A percentile compares a stretch with the other conserved stretches of the same genome.
Conservation (phyloP, 2,113 vertebrate genomes). For the Mungos mungo region DNA sequence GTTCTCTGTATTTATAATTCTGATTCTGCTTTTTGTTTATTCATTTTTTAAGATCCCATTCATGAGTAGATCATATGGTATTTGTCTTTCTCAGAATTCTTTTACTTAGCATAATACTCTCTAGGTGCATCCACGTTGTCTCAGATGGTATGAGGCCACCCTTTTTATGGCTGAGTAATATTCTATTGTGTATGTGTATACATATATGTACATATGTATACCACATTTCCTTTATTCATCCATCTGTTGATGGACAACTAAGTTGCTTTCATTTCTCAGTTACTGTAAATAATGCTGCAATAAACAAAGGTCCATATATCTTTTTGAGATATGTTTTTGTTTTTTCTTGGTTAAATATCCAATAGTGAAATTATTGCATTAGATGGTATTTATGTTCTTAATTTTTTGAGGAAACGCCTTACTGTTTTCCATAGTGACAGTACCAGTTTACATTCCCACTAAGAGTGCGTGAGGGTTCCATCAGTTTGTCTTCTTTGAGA, state of each 20-base stretch:
- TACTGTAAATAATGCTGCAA: not conserved
- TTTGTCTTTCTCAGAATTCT: not conserved
- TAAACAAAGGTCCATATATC: not conserved
- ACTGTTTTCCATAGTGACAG: not conserved
- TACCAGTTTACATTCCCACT: not conserved
- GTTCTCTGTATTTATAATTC: not conserved
- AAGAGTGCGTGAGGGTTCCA: not conserved
- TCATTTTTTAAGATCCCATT: not conserved
- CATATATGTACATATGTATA: no score
- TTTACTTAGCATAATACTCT: not conserved
- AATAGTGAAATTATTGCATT: not conserved
- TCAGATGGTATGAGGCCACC: not conserved
- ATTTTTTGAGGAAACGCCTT: not conserved
- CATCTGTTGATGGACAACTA: not conserved
- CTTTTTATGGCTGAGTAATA: not conserved
- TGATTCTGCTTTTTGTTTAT: not conserved
- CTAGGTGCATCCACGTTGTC: not conserved
- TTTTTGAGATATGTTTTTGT: not conserved
- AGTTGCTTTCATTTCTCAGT: not conserved
- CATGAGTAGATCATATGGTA: not conserved
- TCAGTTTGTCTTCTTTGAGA: not conserved
- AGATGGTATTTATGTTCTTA: not conserved
- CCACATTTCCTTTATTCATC: not conserved
- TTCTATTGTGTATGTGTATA: not conserved
- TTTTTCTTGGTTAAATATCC: not conserved